A percentile compares a stretch with the other conserved stretches of the same genome.
Conservation (phyloP, 2,888 invertebrate genomes). For the Eilema depressum region DNA sequence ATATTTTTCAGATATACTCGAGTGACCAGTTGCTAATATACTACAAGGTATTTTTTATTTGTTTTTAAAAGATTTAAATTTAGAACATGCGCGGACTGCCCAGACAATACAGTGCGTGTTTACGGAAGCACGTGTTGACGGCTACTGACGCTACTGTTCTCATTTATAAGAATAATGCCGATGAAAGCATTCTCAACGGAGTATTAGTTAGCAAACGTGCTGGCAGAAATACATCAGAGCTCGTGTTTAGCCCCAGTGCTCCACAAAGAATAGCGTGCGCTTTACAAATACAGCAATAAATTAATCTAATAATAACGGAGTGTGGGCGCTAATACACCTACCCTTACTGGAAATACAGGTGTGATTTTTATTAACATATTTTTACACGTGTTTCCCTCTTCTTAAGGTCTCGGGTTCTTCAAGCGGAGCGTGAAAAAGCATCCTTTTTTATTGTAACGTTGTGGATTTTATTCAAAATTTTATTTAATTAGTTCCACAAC, state of each 20-base stretch:
- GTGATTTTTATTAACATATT: too few relatives aligned
- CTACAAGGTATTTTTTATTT: not conserved
- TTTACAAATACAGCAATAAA: not conserved
- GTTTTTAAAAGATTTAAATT: not conserved
- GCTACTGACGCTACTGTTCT: conserved; percentile 1
- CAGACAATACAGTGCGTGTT: conserved; percentile 4
- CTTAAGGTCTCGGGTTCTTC: too few relatives aligned
- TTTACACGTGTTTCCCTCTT: too few relatives aligned
- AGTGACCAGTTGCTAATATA: not conserved
- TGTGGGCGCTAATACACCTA: not conserved
- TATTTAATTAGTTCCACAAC: too few relatives aligned
- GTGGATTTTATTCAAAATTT: too few relatives aligned
- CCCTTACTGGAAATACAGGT: too few relatives aligned
- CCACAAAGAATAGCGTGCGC: not conserved
- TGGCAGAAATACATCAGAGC: conserved; percentile 1
- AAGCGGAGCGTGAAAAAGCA: too few relatives aligned
- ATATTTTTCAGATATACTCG: not conserved
- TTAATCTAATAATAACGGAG: not conserved
- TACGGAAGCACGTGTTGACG: not conserved
- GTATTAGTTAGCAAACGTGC: not conserved
- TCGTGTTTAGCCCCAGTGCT: not conserved
- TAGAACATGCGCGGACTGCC: not conserved
- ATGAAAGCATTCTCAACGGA: conserved; percentile 1
- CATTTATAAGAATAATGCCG: not conserved
- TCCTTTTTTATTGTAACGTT: too few relatives aligned